Evolutionary conservation across 2,888 invertebrate genomes (phyloP).

Genomic region (Pandemis heparana): DNA sequence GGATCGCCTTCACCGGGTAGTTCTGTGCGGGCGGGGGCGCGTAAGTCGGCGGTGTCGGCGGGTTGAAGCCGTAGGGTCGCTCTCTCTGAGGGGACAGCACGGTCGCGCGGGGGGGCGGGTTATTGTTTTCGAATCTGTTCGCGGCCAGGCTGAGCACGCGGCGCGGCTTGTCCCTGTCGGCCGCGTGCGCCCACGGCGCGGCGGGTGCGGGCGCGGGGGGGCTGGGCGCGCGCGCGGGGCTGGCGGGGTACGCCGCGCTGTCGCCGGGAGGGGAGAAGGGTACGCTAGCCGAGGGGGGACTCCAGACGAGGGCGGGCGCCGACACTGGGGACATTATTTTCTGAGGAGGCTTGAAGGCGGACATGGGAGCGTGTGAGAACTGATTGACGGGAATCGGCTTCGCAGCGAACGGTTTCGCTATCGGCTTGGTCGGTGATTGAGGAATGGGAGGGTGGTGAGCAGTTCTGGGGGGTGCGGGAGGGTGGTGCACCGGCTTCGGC

Average conservation of each 20-base stretch:
- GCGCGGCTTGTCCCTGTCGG: slow-evolving; percentile 71
- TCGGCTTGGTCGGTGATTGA: slow-evolving; percentile 66
- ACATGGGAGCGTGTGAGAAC: slow-evolving; percentile 92
- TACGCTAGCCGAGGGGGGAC: slow-evolving; percentile 71
- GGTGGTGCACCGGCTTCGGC: slow-evolving; percentile 43
- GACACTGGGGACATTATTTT: slow-evolving; percentile 71
- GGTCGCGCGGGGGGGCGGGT: slow-evolving; percentile 48
- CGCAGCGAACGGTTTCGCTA: slow-evolving; percentile 78
- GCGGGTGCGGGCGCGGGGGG: slow-evolving; percentile 58
- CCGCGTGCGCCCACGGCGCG: slow-evolving; percentile 77
- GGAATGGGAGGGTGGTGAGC: slow-evolving; percentile 52
- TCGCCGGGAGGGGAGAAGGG: slow-evolving; percentile 65
- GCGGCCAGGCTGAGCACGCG: slow-evolving; percentile 82
- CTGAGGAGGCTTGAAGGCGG: slow-evolving; percentile 89
- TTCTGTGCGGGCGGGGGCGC: slow-evolving; percentile 57
- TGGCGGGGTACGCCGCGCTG: slow-evolving; percentile 54
- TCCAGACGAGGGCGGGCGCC: slow-evolving; percentile 73
- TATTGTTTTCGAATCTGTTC: slow-evolving; percentile 81
- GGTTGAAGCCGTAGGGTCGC: slow-evolving; percentile 55
- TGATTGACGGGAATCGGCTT: slow-evolving; percentile 88
- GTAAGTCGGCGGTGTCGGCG: slow-evolving; percentile 61
- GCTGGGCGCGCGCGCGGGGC: slow-evolving; percentile 54
- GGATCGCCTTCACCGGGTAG: slow-evolving; percentile 70
- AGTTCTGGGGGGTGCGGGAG: slow-evolving; percentile 45
- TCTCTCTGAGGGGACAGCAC: slow-evolving; percentile 53